phyloP scores from a whole-genome alignment of 2,797 vertebrate genomes.

The Rhyacichthys aspro region DNA sequence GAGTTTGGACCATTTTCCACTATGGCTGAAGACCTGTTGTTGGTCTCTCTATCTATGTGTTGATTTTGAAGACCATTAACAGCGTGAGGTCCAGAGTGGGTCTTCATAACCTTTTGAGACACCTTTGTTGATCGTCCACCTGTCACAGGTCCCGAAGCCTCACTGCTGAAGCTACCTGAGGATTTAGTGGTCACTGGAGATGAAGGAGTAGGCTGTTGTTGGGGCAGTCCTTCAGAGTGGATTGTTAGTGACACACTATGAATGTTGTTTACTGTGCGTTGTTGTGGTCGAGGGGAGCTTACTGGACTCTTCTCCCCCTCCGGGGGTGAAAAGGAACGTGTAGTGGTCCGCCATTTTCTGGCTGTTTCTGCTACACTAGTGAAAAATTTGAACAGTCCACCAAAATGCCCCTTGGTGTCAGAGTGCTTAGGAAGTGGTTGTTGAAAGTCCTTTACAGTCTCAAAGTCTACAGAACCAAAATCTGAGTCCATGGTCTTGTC shows the following conservation, averaged over 20 bases:
- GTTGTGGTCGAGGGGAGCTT: conserved; percentile 61
- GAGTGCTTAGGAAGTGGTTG: conserved; percentile 67
- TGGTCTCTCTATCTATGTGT: conserved; percentile 35
- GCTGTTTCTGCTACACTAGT: conserved; percentile 86
- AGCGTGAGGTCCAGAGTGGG: conserved; percentile 56
- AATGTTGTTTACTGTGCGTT: conserved; percentile 53
- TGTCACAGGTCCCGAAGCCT: conserved; percentile 26
- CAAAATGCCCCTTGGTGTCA: conserved; percentile 83
- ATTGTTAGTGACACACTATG: conserved; percentile 69
- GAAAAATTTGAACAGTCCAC: conserved; percentile 87
- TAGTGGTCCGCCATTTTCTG: conserved; percentile 85
- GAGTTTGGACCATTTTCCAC: conserved; percentile 67
- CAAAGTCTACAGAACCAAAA: conserved; percentile 77
- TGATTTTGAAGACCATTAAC: conserved; percentile 65
- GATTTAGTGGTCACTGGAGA: conserved; percentile 53
- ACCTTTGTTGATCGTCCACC: conserved; percentile 64
- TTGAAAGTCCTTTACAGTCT: conserved; percentile 77
- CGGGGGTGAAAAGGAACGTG: conserved; percentile 81
- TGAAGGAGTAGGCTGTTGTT: conserved; percentile 41
- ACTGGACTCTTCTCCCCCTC: conserved; percentile 78
- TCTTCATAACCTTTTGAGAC: conserved; percentile 71
- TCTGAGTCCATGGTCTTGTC: conserved; percentile 82
- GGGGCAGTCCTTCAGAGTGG: conserved; percentile 56
- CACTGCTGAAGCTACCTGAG: conserved; percentile 40
- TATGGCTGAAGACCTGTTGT: conserved; percentile 57